Evolutionary conservation across 1,140 invertebrate species (phyloP).

Genomic region (Musca vetustissima): DNA sequence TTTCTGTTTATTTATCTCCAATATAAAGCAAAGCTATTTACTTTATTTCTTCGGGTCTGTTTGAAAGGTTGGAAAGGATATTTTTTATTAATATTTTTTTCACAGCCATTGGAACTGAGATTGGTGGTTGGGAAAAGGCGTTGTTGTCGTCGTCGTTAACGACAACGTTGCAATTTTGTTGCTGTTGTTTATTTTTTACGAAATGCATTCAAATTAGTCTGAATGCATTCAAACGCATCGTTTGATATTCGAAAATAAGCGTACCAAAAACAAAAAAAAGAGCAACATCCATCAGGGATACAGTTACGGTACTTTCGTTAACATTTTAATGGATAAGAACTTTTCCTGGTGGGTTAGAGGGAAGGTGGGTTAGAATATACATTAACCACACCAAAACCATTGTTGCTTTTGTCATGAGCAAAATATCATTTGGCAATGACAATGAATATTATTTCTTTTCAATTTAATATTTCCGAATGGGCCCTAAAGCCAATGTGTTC

Average conservation of each 20-base stretch:
- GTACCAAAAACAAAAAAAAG: slow-evolving; percentile 1
- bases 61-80: not conserved
- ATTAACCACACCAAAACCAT: too few relatives aligned
- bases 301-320: not conserved
- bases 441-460: too few relatives aligned
- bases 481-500: too few relatives aligned
- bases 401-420: too few relatives aligned
- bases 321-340: not conserved
- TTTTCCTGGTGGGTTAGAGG: not conserved
- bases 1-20: not conserved
- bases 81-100: not conserved
- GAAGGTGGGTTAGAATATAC: not conserved
- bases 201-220: not conserved
- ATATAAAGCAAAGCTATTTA: slow-evolving; percentile 17
- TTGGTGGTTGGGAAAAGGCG: not conserved
- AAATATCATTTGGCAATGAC: too few relatives aligned
- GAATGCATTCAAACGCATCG: slow-evolving; percentile 26
- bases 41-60: not conserved
- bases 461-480: too few relatives aligned
- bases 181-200: not conserved
- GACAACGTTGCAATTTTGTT: not conserved
- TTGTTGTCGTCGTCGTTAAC: not conserved
- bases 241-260: slow-evolving; percentile 6
- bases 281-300: not conserved
- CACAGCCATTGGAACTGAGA: too few relatives aligned